phyloP scores from a whole-genome alignment of 2,113 vertebrate genomes.

The Meriones unguiculatus region DNA sequence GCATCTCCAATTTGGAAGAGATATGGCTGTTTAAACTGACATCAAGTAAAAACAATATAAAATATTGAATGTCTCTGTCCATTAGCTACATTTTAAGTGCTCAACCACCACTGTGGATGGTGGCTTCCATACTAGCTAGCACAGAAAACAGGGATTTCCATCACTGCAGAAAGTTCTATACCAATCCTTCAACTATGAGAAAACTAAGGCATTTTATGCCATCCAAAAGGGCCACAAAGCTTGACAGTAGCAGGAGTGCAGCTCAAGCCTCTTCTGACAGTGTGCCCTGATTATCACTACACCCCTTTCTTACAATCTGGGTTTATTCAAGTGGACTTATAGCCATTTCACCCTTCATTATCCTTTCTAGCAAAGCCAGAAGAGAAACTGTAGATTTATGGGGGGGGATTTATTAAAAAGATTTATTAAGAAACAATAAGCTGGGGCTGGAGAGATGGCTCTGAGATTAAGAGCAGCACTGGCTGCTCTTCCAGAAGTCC shows the following conservation, averaged over 20 bases:
- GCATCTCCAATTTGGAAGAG: not conserved
- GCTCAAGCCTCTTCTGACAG: not conserved
- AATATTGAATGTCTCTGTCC: not conserved
- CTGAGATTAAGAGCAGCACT: too few species aligned
- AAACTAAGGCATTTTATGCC: not conserved
- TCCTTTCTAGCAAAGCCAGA: slow-evolving; percentile 40
- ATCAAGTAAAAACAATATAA: not conserved
- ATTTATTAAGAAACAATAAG: not conserved
- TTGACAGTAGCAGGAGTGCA: not conserved
- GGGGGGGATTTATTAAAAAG: not conserved
- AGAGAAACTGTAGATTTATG: slow-evolving; percentile 7
- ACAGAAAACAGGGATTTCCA: not conserved
- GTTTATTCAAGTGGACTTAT: slow-evolving; percentile 18
- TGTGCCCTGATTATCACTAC: not conserved
- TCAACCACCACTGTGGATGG: not conserved
- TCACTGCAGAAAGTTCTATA: not conserved
- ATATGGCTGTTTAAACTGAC: not conserved
- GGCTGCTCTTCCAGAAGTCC: too few species aligned
- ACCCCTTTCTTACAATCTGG: not conserved
- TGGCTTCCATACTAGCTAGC: not conserved
- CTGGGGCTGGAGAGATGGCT: too few species aligned
- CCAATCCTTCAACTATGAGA: not conserved
- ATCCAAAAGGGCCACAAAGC: not conserved
- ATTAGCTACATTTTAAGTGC: slow-evolving; percentile 12
- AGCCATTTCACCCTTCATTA: not conserved